Evolutionary conservation across 2,797 vertebrate genomes (phyloP).

Genomic region (Amazona finschi): DNA sequence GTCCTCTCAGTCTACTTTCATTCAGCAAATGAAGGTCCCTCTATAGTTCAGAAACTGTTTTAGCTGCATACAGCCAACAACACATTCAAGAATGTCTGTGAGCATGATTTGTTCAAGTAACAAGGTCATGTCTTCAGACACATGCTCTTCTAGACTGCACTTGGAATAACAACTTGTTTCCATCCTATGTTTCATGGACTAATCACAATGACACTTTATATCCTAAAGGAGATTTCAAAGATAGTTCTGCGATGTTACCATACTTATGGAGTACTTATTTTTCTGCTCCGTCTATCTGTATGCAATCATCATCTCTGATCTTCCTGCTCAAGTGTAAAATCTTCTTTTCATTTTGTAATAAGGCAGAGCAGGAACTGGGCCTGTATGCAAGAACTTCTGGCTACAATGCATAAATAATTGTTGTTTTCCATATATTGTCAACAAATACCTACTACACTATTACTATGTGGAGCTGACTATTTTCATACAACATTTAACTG

Average conservation of each 20-base stretch:
- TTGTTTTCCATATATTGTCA: background rate
- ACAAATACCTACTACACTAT: background rate
- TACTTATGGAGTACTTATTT: background rate
- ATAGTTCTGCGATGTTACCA: background rate
- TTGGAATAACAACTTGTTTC: background rate
- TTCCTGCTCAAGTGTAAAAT: background rate
- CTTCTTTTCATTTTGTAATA: background rate
- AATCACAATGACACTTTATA: background rate
- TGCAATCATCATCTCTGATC: background rate
- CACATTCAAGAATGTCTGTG: background rate
- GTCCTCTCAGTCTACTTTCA: background rate
- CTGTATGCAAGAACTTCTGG: background rate
- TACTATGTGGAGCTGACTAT: background rate
- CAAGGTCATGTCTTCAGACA: background rate
- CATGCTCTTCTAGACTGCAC: background rate
- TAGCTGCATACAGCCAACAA: background rate
- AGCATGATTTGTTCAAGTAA: background rate
- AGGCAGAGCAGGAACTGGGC: background rate
- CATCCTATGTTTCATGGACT: background rate
- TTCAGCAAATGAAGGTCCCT: background rate
- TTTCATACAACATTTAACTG: background rate
- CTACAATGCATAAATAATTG: background rate
- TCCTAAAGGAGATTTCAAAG: background rate
- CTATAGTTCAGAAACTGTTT: background rate
- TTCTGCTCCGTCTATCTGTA: background rate